phyloP scores from a whole-genome alignment of 2,797 vertebrate species.

The Pampus argenteus region DNA sequence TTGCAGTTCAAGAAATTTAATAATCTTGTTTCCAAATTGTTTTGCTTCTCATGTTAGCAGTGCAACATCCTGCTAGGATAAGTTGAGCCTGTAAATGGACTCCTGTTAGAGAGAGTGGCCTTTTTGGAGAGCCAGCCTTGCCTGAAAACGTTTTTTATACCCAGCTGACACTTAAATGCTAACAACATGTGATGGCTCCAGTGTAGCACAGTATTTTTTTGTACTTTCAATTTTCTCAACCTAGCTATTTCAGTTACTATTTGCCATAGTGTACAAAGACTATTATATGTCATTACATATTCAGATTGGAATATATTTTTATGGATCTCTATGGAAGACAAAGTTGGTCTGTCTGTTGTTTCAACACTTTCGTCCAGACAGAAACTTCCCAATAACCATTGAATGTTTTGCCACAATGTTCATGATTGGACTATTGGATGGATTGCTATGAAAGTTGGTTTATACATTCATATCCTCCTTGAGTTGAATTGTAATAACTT shows the following conservation, averaged over 20 bases:
- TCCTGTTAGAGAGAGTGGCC: slow-evolving; percentile 15
- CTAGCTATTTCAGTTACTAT: slow-evolving; percentile 6
- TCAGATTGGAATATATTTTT: no score
- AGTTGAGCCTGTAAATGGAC: slow-evolving; percentile 47
- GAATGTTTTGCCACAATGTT: no score
- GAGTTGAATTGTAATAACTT: no score
- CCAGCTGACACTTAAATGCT: slow-evolving; percentile 43
- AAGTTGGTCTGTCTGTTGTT: no score
- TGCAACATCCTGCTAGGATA: slow-evolving; percentile 39
- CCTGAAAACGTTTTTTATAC: slow-evolving; percentile 29
- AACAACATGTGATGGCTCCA: slow-evolving; percentile 17
- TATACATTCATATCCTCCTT: no score
- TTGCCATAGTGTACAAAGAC: slow-evolving; percentile 1
- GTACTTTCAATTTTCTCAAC: not conserved
- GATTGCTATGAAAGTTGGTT: slow-evolving; percentile 3
- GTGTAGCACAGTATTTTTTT: slow-evolving; percentile 3
- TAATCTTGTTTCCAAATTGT: slow-evolving; percentile 24
- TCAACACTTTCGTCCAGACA: no score
- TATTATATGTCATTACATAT: not conserved
- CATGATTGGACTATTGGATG: not conserved
- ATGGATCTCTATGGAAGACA: not conserved
- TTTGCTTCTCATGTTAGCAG: slow-evolving; percentile 42
- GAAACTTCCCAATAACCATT: no score
- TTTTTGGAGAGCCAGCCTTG: slow-evolving; percentile 45
- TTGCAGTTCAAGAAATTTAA: slow-evolving; percentile 39